A percentile compares a stretch with the other conserved stretches of the same genome.
phyloP scores from a whole-genome alignment of 2,888 invertebrate species.

The Rhyacophila evoluta region DNA sequence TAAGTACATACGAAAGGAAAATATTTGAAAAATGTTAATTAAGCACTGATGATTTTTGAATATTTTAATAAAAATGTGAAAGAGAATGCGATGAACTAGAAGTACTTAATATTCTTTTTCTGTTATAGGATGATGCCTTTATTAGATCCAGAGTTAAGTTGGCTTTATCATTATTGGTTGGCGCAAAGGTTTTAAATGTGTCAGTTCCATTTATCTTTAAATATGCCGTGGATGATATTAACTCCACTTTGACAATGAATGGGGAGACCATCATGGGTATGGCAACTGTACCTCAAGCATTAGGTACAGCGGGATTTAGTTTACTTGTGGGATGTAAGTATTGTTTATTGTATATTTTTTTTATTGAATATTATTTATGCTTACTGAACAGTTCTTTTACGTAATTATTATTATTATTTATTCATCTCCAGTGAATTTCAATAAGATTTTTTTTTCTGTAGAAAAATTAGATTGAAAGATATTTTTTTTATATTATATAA shows the following conservation, averaged over 20 bases:
- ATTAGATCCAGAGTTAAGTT: conserved; percentile 84
- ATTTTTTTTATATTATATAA: too few relatives aligned
- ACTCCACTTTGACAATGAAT: conserved; percentile 68
- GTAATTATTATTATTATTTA: too few relatives aligned
- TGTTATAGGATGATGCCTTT: conserved; percentile 76
- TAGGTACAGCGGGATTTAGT: conserved; percentile 82
- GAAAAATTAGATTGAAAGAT: too few relatives aligned
- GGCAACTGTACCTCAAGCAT: conserved; percentile 83
- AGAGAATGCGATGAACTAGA: background rate
- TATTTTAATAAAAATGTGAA: conserved; percentile 12
- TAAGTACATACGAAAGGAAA: too few relatives aligned
- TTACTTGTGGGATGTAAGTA: conserved; percentile 89
- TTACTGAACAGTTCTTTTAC: too few relatives aligned
- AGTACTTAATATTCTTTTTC: background rate
- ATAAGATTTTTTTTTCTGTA: too few relatives aligned
- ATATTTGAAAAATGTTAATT: background rate
- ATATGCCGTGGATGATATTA: conserved; percentile 90
- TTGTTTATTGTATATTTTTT: background rate
- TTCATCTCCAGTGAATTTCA: too few relatives aligned
- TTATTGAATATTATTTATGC: too few relatives aligned
- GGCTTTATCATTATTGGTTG: conserved; percentile 82
- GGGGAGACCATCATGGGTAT: conserved; percentile 76
- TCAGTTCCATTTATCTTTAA: conserved; percentile 97
- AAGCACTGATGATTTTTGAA: conserved; percentile 57
- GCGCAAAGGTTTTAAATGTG: conserved; percentile 90